Conservation (phyloP, 2,888 invertebrate genomes). For the Tetranychus truncatus region DNA sequence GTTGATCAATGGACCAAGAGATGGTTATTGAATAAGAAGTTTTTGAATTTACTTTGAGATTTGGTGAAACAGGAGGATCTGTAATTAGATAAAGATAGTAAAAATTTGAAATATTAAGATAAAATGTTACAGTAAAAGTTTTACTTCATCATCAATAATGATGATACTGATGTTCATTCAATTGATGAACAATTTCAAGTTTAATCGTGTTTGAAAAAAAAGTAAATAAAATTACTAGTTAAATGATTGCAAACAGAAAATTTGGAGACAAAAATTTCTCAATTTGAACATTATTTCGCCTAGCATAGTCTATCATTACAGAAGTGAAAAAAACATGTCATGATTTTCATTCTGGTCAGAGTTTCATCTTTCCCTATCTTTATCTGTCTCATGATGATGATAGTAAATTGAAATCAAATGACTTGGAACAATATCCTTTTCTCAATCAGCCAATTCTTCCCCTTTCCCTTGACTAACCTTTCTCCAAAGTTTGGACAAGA, state of each 20-base stretch:
- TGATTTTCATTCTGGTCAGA: neutral
- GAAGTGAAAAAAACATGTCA: too few species aligned
- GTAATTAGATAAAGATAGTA: neutral
- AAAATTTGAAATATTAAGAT: neutral
- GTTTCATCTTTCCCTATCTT: neutral
- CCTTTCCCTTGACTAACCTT: slow-evolving; percentile 4
- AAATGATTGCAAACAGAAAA: neutral
- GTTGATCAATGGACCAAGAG: slow-evolving; percentile 6
- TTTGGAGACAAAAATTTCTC: neutral
- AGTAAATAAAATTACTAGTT: neutral
- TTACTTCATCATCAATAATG: too few species aligned
- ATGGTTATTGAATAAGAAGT: slow-evolving; percentile 5
- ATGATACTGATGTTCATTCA: too few species aligned
- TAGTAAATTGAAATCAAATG: neutral
- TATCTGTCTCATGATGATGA: neutral
- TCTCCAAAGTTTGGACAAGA: slow-evolving; percentile 19
- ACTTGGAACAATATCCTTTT: neutral
- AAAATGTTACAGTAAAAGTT: too few species aligned
- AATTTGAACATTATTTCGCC: neutral
- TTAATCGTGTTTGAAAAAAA: neutral
- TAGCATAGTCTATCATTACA: too few species aligned
- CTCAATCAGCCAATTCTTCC: neutral
- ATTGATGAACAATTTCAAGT: too few species aligned
- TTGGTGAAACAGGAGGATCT: slow-evolving; percentile 10
- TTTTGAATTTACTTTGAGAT: slow-evolving; percentile 5